Conservation (phyloP, 2,113 vertebrate genomes). For the Lucifuga dentata region DNA sequence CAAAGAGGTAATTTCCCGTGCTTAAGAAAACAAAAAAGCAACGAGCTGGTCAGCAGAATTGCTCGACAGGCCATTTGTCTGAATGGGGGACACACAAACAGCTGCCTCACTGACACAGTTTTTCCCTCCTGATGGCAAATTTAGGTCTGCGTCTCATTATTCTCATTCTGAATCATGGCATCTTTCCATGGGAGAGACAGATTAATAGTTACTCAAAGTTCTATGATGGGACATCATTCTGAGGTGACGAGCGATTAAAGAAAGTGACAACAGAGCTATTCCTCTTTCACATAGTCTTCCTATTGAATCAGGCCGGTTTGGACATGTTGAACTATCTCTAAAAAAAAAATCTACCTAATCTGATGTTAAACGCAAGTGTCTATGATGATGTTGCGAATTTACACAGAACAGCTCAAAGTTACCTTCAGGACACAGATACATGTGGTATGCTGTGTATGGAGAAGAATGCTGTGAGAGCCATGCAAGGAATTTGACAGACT, state of each 20-base stretch:
- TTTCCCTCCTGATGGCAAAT: slow-evolving; percentile 38
- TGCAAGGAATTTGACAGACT: slow-evolving; percentile 52
- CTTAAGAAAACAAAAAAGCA: background rate
- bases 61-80: slow-evolving; percentile 2
- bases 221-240: slow-evolving; percentile 49
- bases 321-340: slow-evolving; percentile 44
- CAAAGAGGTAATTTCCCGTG: background rate
- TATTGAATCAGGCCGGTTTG: slow-evolving; percentile 20
- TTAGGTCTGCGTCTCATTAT: slow-evolving; percentile 36
- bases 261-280: slow-evolving; percentile 66
- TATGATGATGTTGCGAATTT: slow-evolving; percentile 18
- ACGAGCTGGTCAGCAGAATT: background rate
- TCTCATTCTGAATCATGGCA: slow-evolving; percentile 27
- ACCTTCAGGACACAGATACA: slow-evolving; percentile 32
- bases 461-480: slow-evolving; percentile 12
- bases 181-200: slow-evolving; percentile 42
- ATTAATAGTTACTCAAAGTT: slow-evolving; percentile 65
- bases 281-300: slow-evolving; percentile 54
- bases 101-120: slow-evolving; percentile 17
- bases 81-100: slow-evolving; percentile 22
- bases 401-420: slow-evolving; percentile 21
- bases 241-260: slow-evolving; percentile 56
- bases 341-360: slow-evolving; percentile 52
- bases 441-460: slow-evolving; percentile 42
- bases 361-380: slow-evolving; percentile 13